These are phyloP conservation scores for Acanthisitta chloris DNA, from an alignment of 2,113 vertebrate genomes.

Conservation along the genomic window DNA sequence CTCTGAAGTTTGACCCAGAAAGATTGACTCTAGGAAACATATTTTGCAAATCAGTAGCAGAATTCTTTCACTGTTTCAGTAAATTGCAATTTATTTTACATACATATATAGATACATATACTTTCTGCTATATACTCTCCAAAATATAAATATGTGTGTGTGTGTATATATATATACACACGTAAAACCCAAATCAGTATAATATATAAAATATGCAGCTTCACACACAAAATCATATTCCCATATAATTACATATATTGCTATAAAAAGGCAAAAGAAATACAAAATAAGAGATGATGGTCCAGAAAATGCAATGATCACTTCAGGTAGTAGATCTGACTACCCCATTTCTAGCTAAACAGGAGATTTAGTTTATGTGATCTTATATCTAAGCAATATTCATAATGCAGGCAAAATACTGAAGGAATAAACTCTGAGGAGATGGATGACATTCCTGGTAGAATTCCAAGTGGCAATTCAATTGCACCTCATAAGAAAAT, in stretches of 20 bases:
- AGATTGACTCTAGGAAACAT: not conserved
- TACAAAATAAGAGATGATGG: not conserved
- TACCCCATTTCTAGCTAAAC: not conserved
- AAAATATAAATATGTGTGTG: accelerated
- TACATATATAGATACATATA: too few relatives aligned
- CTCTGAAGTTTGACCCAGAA: not conserved
- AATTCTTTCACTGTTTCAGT: not conserved
- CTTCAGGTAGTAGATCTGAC: not conserved
- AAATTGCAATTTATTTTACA: not conserved
- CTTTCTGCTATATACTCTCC: not conserved
- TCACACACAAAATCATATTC: not conserved
- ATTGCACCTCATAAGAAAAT: not conserved
- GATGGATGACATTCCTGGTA: not conserved
- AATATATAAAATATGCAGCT: not conserved
- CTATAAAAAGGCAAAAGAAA: not conserved
- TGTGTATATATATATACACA: accelerated
- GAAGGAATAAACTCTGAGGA: not conserved
- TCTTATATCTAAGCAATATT: not conserved
- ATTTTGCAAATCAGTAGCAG: not conserved
- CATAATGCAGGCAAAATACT: not conserved
- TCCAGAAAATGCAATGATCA: not conserved
- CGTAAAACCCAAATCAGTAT: not conserved
- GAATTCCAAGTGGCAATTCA: not conserved
- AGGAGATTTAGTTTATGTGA: not conserved
- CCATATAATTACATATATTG: accelerated